Evolutionary conservation across 23 tunicate genomes (phyloP), one percentile per base, ranked within the genome.

Genomic region (Botrylloides violaceus): DNA sequence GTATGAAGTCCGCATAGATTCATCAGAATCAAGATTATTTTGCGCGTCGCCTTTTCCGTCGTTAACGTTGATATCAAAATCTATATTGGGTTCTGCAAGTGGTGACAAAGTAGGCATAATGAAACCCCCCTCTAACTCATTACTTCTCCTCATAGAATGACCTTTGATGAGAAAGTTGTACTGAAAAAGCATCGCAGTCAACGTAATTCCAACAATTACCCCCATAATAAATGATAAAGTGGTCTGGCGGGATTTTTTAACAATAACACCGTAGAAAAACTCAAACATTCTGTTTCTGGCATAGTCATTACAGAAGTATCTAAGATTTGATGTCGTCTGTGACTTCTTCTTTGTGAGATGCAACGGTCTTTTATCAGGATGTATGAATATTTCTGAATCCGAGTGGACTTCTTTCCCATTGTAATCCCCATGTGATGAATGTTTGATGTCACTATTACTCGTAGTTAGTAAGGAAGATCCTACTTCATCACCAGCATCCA

Each of bases 161-260:
- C 91, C 70, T 18, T 66, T 21, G 60, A 71, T 50, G 3, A 85
- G 70, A 21, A 87, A 36, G 29, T 63, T 79, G 34, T 87, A 86
- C 37, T 87, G 95, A 55, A 87, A 80, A 29, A 80, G 34, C 29
- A 87, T 38, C 28, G 95, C 79, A 18, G 95, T 87, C 9, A 87
- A 36, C 3, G 95, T 71, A 18, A 87, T 76, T 1, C 95, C 95
- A 55, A 87, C 86, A 4, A 87, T 55, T 28, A 87, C 84, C n/a
- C 95, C 95, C 82, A 75, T 66, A 21, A 87, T 80, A 34, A 87
- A 87, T 1, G 86, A 84, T 28, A 87, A 38, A 9, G 76, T 73
- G 1, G 77, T 75, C 61, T 85, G 82, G 9, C 71, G 76, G 6
- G 74, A 68, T 36, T 60, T 60, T 60, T 60, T 60, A 15, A 60